These are phyloP conservation scores for Antechinus stuartii DNA, from an alignment of 2,113 vertebrate genomes.

Conservation along the genomic window DNA sequence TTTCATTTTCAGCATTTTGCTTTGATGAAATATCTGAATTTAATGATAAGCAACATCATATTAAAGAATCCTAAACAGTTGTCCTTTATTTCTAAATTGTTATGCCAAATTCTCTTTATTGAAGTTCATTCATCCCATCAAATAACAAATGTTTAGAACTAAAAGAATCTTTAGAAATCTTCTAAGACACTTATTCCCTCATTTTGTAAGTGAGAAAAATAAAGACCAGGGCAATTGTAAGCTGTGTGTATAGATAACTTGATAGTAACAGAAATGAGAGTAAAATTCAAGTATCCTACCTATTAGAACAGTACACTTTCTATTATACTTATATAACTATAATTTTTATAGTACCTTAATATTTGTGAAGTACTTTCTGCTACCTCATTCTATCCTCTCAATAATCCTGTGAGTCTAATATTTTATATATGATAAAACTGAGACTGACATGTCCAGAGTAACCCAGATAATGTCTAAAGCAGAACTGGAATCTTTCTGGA, in stretches of 20 bases:
- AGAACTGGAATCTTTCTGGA: neutral
- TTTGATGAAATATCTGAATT: conserved; percentile 2
- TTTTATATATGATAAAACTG: neutral
- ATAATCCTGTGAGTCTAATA: neutral
- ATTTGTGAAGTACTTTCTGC: neutral
- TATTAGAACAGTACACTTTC: neutral
- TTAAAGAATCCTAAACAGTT: neutral
- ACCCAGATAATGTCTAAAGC: neutral
- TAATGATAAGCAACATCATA: conserved; percentile 32
- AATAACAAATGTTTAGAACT: neutral
- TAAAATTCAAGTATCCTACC: neutral
- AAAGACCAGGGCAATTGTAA: neutral
- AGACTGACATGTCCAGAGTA: neutral
- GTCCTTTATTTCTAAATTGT: neutral
- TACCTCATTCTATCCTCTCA: neutral
- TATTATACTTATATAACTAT: neutral
- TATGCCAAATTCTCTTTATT: conserved; percentile 11
- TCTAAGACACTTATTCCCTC: neutral
- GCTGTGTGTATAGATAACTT: neutral
- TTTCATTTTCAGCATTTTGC: neutral
- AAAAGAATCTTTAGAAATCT: neutral
- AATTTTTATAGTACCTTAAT: neutral
- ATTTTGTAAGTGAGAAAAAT: neutral
- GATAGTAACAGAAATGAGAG: neutral
- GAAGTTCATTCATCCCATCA: neutral